These are phyloP conservation scores for Mesocentrotus franciscanus DNA, from an alignment of 53 echinoderm and acorn worm genomes.

Conservation along the genomic window DNA sequence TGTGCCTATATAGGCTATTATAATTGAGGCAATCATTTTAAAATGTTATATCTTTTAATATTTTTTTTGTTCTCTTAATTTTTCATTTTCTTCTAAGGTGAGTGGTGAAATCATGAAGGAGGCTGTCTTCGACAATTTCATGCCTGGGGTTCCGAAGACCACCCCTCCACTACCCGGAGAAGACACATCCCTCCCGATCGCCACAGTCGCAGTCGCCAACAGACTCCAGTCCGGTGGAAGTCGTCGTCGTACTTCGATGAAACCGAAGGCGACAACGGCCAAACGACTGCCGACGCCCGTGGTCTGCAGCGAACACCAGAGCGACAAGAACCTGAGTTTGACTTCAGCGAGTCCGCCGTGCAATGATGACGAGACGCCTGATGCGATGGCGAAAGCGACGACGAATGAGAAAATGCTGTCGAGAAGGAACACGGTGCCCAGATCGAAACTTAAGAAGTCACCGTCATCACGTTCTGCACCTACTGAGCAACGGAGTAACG, in stretches of 20 bases:
- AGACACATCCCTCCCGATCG: neutral
- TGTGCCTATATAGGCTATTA: neutral
- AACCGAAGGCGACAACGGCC: neutral
- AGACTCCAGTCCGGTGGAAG: neutral
- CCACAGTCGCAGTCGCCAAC: constrained; percentile 49
- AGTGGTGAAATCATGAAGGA: neutral
- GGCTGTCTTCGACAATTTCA: neutral
- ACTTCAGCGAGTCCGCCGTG: neutral
- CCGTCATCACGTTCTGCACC: too few relatives aligned
- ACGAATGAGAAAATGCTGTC: constrained; percentile 40
- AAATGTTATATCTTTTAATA: neutral
- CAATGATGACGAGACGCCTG: neutral
- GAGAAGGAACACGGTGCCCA: neutral
- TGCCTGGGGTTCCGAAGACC: neutral
- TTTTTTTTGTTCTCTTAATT: neutral
- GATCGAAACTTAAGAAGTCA: neutral
- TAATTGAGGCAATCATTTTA: neutral
- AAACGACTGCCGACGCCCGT: neutral
- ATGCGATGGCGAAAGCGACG: neutral
- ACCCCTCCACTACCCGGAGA: neutral
- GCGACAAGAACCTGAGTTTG: neutral
- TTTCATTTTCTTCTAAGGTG: neutral
- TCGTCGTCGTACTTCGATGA: neutral
- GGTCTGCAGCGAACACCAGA: neutral
- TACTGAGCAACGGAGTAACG: neutral